These are phyloP conservation scores for Synergus japonicus DNA, from an alignment of 2,888 invertebrate genomes.

Conservation along the genomic window DNA sequence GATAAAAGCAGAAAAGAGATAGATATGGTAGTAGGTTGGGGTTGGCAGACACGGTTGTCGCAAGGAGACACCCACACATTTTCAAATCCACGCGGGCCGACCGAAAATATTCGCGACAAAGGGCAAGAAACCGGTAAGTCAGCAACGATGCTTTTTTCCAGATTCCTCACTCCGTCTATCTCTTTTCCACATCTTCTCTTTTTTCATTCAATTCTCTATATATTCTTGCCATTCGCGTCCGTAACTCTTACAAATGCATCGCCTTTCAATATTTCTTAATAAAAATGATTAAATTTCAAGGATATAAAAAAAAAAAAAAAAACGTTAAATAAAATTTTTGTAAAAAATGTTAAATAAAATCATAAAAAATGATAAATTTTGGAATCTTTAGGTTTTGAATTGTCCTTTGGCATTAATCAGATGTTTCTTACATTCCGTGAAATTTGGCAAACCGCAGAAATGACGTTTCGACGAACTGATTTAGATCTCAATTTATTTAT, in stretches of 20 bases:
- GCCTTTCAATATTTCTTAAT: not conserved
- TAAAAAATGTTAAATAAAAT: too few relatives aligned
- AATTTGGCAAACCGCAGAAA: not conserved
- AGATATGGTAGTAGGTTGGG: slow-evolving; percentile 59
- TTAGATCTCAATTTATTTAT: slow-evolving; percentile 21
- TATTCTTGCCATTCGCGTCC: not conserved
- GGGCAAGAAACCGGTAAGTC: slow-evolving; percentile 68
- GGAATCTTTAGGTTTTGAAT: not conserved
- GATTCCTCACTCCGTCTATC: slow-evolving; percentile 50
- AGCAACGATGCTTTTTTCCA: slow-evolving; percentile 55
- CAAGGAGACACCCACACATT: slow-evolving; percentile 65
- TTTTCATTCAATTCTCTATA: slow-evolving; percentile 38
- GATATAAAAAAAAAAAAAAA: not conserved
- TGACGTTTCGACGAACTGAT: not conserved
- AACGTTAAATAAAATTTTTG: not conserved
- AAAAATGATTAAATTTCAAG: not conserved
- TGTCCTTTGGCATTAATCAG: not conserved
- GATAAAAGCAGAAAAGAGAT: slow-evolving; percentile 45
- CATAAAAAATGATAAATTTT: not conserved
- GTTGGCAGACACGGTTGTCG: slow-evolving; percentile 59
- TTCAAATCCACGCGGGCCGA: slow-evolving; percentile 59
- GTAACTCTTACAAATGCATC: not conserved
- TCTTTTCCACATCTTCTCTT: slow-evolving; percentile 41
- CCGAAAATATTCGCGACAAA: slow-evolving; percentile 69
- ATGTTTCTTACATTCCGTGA: not conserved